Base-by-base conservation (phyloP, 2,888 invertebrate species). In the Chamaedrilus cognettii region DNA sequence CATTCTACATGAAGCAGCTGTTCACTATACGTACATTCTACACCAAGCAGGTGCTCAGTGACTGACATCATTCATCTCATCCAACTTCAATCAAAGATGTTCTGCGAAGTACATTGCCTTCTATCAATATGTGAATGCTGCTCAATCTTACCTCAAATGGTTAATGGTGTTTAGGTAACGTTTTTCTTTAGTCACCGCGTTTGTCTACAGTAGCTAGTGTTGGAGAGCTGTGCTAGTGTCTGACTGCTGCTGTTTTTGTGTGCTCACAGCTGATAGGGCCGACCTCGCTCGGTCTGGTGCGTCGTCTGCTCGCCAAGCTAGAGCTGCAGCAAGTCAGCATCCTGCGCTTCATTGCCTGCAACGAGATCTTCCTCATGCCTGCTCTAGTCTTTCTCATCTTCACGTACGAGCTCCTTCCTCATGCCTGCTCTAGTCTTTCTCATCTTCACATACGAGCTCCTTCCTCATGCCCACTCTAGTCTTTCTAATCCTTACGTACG, bases 251-350 rank as follows among this genome's bases (percentile, higher is more conserved):
- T 42, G 11, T 42, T 42, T 42, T 42, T 42, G 42, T 42, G 42
- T 52, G 11, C 26, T 74, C 86, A 3, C 85, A 96, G 96, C 88
- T 91, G 60, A 85, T 96, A 77, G 95, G 96, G n/a, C 93, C 94
- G 82, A 93, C 92, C 82, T 91, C 93, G 0, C 89, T 93, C 89
- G 93, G 93, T 92, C 90, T 91, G 77, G 91, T 92, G 7, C 88
- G 95, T 55, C 87, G 94, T 69, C 86, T 93, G 69, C 93, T 95
- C 81, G 91, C 91, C 0, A 86, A 96, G 80, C 90, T 96, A 64
- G 94, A 96, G 86, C 90, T 91, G 80, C 94, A 96, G 83, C 93
- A 96, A 62, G 87, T 91, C 33, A 94, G 92, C 81, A 93, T 98
- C 75, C 87, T 98, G 72, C 90, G 94, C 78, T 88, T 93, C 67